Conservation (phyloP, 2,888 invertebrate genomes). For the Neocrepidodera transversa region DNA sequence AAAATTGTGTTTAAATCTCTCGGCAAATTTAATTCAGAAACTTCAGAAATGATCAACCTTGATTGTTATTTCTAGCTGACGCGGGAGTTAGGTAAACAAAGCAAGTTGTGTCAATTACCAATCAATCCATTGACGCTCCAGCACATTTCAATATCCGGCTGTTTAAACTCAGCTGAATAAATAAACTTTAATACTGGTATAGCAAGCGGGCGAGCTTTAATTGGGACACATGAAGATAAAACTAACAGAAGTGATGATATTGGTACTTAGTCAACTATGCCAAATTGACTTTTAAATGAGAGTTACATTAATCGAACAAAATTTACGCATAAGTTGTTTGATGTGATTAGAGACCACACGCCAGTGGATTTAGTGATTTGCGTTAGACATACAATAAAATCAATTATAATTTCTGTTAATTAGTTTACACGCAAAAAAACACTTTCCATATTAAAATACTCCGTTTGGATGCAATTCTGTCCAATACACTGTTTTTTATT, state of each 20-base stretch:
- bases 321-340: not conserved
- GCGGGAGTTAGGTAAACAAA: conserved; percentile 26
- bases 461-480: too few species aligned
- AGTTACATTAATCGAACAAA: conserved; percentile 8
- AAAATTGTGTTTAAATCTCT: not conserved
- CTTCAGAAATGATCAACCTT: conserved; percentile 28
- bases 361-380: too few species aligned
- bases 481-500: too few species aligned
- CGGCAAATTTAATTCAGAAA: conserved; percentile 10
- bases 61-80: conserved; percentile 29
- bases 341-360: not conserved
- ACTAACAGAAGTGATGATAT: conserved; percentile 14
- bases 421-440: too few species aligned
- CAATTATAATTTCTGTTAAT: too few species aligned
- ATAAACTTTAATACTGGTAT: conserved; percentile 24
- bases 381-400: too few species aligned
- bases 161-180: conserved; percentile 27
- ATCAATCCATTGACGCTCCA: conserved; percentile 35
- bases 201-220: conserved; percentile 4
- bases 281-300: conserved; percentile 15
- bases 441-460: too few species aligned
- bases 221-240: conserved; percentile 10
- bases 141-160: conserved; percentile 37
- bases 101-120: conserved; percentile 33
- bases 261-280: conserved; percentile 3